Conservation (phyloP, 2,797 vertebrate species). For the Chelon labrosus region DNA sequence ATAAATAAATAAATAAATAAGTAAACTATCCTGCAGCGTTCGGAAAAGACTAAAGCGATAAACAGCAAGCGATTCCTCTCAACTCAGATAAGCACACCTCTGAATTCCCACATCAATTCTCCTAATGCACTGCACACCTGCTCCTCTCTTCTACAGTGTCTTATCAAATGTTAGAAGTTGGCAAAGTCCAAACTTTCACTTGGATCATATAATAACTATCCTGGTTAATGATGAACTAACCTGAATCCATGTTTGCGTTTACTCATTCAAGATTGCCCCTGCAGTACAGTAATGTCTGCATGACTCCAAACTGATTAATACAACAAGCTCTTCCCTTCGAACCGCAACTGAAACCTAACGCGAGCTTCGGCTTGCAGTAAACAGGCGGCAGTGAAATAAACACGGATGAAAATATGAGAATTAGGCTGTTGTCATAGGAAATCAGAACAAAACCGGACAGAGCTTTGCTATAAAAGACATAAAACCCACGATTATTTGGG, state of each 20-base stretch:
- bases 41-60: not conserved
- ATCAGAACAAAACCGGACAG: not conserved
- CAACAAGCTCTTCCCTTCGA: not conserved
- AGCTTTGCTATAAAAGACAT: not conserved
- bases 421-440: too few species aligned
- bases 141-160: conserved; percentile 1
- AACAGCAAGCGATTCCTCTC: conserved; percentile 17
- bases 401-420: too few species aligned
- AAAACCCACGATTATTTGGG: not conserved
- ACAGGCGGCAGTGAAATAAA: too few species aligned
- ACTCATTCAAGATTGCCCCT: not conserved
- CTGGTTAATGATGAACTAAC: conserved; percentile 9
- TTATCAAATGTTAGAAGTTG: not conserved
- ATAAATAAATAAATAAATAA: not conserved
- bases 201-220: not conserved
- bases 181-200: conserved; percentile 14
- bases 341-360: not conserved
- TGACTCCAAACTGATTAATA: not conserved
- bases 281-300: not conserved
- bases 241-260: not conserved
- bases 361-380: too few species aligned
- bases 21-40: not conserved
- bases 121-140: not conserved
- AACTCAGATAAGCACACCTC: conserved; percentile 15
- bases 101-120: conserved; percentile 25